A percentile compares a stretch with the other conserved stretches of the same genome.
Conservation (phyloP, 2,113 vertebrate genomes). For the Tautogolabrus adspersus region DNA sequence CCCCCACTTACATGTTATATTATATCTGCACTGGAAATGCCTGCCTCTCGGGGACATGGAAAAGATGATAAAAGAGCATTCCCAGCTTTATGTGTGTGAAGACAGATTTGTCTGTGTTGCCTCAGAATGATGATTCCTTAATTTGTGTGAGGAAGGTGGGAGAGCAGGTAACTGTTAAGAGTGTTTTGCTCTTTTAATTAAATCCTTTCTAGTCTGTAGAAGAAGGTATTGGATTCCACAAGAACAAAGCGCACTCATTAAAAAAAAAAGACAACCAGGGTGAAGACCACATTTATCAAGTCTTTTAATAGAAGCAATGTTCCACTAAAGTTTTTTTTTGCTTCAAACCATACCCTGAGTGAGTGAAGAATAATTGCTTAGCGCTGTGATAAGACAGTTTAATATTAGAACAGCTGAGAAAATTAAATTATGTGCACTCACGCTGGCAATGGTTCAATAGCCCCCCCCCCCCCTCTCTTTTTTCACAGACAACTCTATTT, state of each 20-base stretch:
- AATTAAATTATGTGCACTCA: conserved; percentile 29
- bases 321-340: not conserved
- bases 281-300: conserved; percentile 11
- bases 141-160: conserved; percentile 47
- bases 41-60: not conserved
- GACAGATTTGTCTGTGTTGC: conserved; percentile 5
- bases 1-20: conserved; percentile 3
- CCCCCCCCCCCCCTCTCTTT: not conserved
- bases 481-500: conserved; percentile 8
- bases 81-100: conserved; percentile 22
- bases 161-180: conserved; percentile 1
- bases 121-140: not conserved
- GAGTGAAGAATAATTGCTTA: conserved; percentile 29
- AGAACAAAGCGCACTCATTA: conserved; percentile 16
- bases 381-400: conserved; percentile 23
- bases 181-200: conserved; percentile 15
- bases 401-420: conserved; percentile 37
- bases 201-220: conserved; percentile 16
- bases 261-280: not conserved
- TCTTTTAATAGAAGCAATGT: conserved; percentile 24
- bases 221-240: conserved; percentile 29
- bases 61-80: conserved; percentile 13
- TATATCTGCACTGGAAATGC: conserved; percentile 42
- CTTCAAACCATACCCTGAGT: not conserved
- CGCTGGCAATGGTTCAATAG: conserved; percentile 18